Base-by-base conservation (phyloP, 2,888 invertebrate genomes). In the Plebejus anna region DNA sequence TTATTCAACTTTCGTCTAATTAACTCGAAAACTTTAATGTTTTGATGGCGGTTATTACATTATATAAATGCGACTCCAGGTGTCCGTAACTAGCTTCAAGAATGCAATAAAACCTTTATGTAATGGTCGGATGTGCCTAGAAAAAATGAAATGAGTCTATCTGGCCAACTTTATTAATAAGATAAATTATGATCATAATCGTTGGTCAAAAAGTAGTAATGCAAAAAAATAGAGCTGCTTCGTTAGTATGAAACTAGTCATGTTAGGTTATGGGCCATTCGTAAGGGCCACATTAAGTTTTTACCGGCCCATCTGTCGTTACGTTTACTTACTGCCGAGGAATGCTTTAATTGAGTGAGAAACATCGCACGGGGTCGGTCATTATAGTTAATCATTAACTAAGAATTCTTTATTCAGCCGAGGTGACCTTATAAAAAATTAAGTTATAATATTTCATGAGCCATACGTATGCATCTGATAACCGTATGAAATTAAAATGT, bases 261-360 rank as follows among this genome's bases (percentile, higher is more conserved):
- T 79, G 79, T 80, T 79, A 78, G 78, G 77, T 79, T 81, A 86
- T 83, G 86, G 82, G 82, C 84, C 81, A 87, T 87, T 88, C 87
- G 88, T 83, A 81, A 81, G 79, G 83, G 83, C 84, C 83, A 84
- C 81, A 84, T 84, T 82, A 80, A 79, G 82, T 89, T 90, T 90
- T 90, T 90, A 84, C 84, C 78, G 71, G 57, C 78, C 81, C 91
- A 90, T 89, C 89, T 90, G 90, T 88, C 84, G 82, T 82, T 80
- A 77, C 70, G 76, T 70, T 76, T 61, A 80, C 78, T 79, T 80
- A 83, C 84, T 83, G 82, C 83, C 83, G 82, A 81, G 85, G 86
- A 86, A 89, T 88, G 86, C 84, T 86, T 86, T 90, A 89, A 90
- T 90, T 90, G 88, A 89, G 89, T 89, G 88, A 88, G 89, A 89